Percentiles rank a stretch among this genome's conserved stretches.
Evolutionary conservation across 2,888 invertebrate species (phyloP).

Genomic region (Ypsolopha sequella): DNA sequence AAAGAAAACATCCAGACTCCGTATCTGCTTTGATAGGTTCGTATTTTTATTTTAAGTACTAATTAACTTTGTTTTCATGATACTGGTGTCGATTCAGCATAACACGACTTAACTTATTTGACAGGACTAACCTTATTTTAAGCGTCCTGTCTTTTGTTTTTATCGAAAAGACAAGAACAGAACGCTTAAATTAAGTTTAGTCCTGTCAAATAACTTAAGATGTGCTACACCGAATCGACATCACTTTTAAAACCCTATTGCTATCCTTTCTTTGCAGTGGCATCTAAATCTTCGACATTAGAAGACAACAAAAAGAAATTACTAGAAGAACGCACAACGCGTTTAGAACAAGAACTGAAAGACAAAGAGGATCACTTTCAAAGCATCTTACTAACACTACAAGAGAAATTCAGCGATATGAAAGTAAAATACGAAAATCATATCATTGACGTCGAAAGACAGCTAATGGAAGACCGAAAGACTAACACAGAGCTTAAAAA

Average conservation of each 20-base stretch:
- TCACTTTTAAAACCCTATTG: not conserved
- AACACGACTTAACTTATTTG: too few relatives aligned
- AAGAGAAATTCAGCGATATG: constrained; percentile 82
- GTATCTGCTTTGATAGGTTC: constrained; percentile 82
- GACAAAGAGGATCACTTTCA: constrained; percentile 79
- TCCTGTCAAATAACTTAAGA: too few relatives aligned
- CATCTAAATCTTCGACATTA: constrained; percentile 67
- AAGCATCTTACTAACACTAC: constrained; percentile 77
- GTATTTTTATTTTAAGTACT: constrained; percentile 10
- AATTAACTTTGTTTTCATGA: not conserved
- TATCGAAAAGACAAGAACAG: too few relatives aligned
- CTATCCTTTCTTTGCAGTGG: constrained; percentile 44
- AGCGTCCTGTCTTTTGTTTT: too few relatives aligned
- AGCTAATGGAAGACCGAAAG: constrained; percentile 63
- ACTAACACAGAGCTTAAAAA: constrained; percentile 64
- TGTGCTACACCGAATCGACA: too few relatives aligned
- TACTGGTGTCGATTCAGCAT: too few relatives aligned
- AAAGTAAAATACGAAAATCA: constrained; percentile 82
- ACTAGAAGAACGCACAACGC: constrained; percentile 78
- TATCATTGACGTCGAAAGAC: constrained; percentile 80
- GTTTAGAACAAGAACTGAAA: constrained; percentile 78
- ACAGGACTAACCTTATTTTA: too few relatives aligned
- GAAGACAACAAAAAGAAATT: constrained; percentile 72
- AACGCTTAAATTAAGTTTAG: too few relatives aligned
- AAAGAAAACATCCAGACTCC: constrained; percentile 85